These are phyloP conservation scores for Calyptomena viridis DNA, from an alignment of 2,113 vertebrate species.

Conservation along the genomic window DNA sequence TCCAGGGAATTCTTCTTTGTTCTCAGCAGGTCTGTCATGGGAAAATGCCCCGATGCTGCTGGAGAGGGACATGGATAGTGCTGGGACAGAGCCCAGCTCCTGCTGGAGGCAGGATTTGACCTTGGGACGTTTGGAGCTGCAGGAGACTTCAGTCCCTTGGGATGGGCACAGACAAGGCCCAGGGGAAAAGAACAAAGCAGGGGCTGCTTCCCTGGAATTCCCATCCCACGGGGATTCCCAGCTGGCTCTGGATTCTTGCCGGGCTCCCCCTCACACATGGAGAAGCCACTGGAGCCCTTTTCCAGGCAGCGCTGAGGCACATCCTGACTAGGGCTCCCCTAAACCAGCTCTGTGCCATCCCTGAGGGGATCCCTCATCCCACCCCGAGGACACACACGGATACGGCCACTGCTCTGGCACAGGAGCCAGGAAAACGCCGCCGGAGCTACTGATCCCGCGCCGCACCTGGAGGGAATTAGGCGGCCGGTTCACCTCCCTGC, in stretches of 20 bases:
- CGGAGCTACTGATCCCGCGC: background rate
- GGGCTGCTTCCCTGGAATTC: background rate
- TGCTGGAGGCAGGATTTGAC: background rate
- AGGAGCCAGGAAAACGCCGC: background rate
- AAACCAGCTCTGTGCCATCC: accelerated
- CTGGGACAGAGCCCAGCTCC: background rate
- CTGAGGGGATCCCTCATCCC: background rate
- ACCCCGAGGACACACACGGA: background rate
- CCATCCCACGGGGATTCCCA: accelerated
- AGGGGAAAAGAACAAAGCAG: accelerated
- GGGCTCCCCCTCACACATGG: accelerated
- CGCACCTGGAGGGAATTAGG: slow-evolving; percentile 57
- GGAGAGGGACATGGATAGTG: accelerated
- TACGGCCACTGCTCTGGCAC: accelerated
- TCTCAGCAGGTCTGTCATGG: background rate
- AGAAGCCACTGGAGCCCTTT: background rate
- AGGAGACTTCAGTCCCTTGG: accelerated
- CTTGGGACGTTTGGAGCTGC: background rate
- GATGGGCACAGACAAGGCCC: accelerated
- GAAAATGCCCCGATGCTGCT: background rate
- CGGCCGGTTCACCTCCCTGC: slow-evolving; percentile 13
- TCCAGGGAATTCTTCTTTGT: background rate
- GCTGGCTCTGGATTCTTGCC: accelerated
- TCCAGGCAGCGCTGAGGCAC: background rate
- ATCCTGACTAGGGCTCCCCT: accelerated